Base-by-base conservation (phyloP, 2,888 invertebrate genomes). In the Rambutsinella grinnellia region DNA sequence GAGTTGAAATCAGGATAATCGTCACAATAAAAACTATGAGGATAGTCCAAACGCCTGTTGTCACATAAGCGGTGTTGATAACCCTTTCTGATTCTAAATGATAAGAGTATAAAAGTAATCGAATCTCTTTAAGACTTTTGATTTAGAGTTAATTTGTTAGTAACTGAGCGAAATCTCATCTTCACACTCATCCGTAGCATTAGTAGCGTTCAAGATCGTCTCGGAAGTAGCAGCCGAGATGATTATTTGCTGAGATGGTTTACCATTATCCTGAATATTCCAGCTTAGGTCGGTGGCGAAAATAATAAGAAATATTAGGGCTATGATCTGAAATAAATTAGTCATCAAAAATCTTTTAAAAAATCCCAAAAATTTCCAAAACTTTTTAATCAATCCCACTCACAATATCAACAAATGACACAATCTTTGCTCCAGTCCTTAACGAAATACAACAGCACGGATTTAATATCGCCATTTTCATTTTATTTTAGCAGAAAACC, bases 41-140 rank as follows among this genome's bases (percentile, higher is more conserved):
- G 27, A 81, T 77, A 23, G 80, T 81, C 80, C 80, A 81, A 3
- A 81, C 75, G 19, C 80, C 80, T 17, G 51, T 75, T 15, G 75
- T 68, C 15, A 75, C 75, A 21, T 75, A 75, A 0, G 72, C 17
- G n/a, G 47, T 6, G 36, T 47, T 56, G 3, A 3, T 70, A 2
- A 65, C 61, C 23, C 53, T 54, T 2, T 46, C 57, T 49, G 58
- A 62, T 36, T 58, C 71, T 72, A 15, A 15, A 13, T 13, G 46
- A 36, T 36, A 13, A 36, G 5, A 8, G 5, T 36, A 13, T 36
- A 36, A 36, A 36, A 36, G 13, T 36, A 8, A n/a, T n/a, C n/a
- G n/a, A n/a, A n/a, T n/a, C n/a, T n/a, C n/a, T n/a, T n/a, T n/a
- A n/a, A n/a, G n/a, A n/a, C n/a, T n/a, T n/a, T n/a, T n/a, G n/a